Evolutionary conservation across 1,140 invertebrate genomes (phyloP), one percentile per base, ranked within the genome.

Genomic region (Geopemphigus sp.): DNA sequence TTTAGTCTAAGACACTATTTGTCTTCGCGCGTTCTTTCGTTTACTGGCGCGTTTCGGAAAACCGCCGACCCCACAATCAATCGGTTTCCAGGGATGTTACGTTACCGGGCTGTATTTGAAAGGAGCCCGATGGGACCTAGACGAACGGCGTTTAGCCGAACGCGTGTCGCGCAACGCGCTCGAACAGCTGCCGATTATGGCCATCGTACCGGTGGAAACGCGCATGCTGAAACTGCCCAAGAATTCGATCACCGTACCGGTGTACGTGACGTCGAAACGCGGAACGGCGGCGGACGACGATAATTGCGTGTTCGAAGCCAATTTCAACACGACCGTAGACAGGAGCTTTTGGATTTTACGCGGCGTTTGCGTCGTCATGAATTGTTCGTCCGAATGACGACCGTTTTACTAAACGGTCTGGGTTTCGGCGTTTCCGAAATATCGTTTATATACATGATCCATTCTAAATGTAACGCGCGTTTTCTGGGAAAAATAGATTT

Each of bases 21-120:
- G n/a, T n/a, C n/a, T n/a, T n/a, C n/a, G n/a, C n/a, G n/a, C n/a
- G n/a, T n/a, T n/a, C n/a, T n/a, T n/a, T n/a, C n/a, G n/a, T n/a
- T n/a, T n/a, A n/a, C n/a, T n/a, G n/a, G n/a, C n/a, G n/a, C n/a
- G n/a, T n/a, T n/a, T n/a, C n/a, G n/a, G n/a, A n/a, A n/a, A n/a
- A n/a, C n/a, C n/a, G n/a, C n/a, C n/a, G n/a, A n/a, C n/a, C n/a
- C n/a, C n/a, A n/a, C n/a, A n/a, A n/a, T n/a, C n/a, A n/a, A n/a
- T n/a, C n/a, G n/a, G n/a, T 57, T 76, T 78, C 24, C 17, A 78
- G 74, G 93, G 92, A 54, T 93, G 90, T 84, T 95, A 95, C 84
- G 89, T 97, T 1, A 89, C 92, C 82, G 96, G 96, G 19, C 85
- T 98, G 26, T 96, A 92, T 85, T 85, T 98, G 82, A 96, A 98